Evolutionary conservation across 2,888 invertebrate genomes (phyloP).

Genomic region (Palloptera scutellata): DNA sequence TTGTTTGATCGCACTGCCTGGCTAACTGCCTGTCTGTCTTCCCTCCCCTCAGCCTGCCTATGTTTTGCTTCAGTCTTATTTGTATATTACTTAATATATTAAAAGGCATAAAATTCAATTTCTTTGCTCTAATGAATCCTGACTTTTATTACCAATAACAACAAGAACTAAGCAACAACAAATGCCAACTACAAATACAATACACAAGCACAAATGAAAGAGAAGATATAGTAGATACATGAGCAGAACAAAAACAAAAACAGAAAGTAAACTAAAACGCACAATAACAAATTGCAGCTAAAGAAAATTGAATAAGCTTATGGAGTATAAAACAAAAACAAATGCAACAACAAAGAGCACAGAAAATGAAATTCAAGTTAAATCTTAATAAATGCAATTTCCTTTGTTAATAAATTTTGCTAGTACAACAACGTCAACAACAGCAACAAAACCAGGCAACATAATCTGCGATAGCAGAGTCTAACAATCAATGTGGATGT

Average conservation of each 20-base stretch:
- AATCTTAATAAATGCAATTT: constrained; percentile 41
- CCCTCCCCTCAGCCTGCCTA: too few relatives aligned
- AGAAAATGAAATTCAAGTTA: constrained; percentile 6
- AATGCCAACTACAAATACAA: too few relatives aligned
- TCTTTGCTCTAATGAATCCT: constrained; percentile 39
- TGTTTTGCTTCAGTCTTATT: too few relatives aligned
- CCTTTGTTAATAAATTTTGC: constrained; percentile 34
- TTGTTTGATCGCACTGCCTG: too few relatives aligned
- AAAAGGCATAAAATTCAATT: constrained; percentile 10
- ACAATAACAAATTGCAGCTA: too few relatives aligned
- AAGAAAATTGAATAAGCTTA: not conserved
- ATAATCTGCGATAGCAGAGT: constrained; percentile 1
- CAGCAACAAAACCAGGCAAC: not conserved
- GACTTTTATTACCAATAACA: constrained; percentile 51
- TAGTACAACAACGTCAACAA: not conserved
- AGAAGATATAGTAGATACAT: too few relatives aligned
- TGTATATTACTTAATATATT: not conserved
- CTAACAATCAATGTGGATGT: too few relatives aligned
- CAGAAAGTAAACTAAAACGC: too few relatives aligned
- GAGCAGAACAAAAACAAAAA: too few relatives aligned
- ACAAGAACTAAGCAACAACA: constrained; percentile 12
- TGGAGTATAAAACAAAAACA: constrained; percentile 10
- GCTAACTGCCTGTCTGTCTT: too few relatives aligned
- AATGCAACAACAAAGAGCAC: constrained; percentile 10
- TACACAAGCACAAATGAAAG: too few relatives aligned